Percentiles rank a stretch among this genome's conserved stretches.
Evolutionary conservation across 2,113 vertebrate species (phyloP).

Genomic region (Tonatia bakeri): DNA sequence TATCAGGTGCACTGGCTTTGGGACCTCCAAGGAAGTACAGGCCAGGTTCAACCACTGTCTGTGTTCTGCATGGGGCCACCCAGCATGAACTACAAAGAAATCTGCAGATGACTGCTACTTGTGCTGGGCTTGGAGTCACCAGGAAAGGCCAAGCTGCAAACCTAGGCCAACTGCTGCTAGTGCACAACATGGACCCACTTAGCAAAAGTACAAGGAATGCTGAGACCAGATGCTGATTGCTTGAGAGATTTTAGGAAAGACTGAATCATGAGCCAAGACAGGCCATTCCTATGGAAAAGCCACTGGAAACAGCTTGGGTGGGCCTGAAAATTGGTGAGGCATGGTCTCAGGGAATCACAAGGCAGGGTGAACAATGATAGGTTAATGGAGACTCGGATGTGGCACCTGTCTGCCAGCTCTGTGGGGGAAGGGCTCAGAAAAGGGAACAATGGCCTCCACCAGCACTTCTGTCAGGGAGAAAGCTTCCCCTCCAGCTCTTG

Average conservation of each 20-base stretch:
- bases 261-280: background rate
- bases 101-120: background rate
- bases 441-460: background rate
- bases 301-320: background rate
- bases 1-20: background rate
- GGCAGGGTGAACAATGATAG: background rate
- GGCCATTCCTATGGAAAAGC: background rate
- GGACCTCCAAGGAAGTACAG: background rate
- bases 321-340: background rate
- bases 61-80: background rate
- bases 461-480: background rate
- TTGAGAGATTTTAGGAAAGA: background rate
- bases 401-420: background rate
- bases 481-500: background rate
- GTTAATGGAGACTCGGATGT: background rate
- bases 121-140: background rate
- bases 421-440: background rate
- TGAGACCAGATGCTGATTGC: background rate
- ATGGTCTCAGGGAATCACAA: background rate
- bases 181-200: background rate
- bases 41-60: background rate
- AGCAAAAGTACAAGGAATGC: background rate
- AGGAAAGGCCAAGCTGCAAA: background rate
- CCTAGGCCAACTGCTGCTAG: background rate
- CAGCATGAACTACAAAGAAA: background rate